Percentiles rank a stretch among this genome's conserved stretches.
Evolutionary conservation across 2,113 vertebrate genomes (phyloP).

Genomic region (Uria lomvia): DNA sequence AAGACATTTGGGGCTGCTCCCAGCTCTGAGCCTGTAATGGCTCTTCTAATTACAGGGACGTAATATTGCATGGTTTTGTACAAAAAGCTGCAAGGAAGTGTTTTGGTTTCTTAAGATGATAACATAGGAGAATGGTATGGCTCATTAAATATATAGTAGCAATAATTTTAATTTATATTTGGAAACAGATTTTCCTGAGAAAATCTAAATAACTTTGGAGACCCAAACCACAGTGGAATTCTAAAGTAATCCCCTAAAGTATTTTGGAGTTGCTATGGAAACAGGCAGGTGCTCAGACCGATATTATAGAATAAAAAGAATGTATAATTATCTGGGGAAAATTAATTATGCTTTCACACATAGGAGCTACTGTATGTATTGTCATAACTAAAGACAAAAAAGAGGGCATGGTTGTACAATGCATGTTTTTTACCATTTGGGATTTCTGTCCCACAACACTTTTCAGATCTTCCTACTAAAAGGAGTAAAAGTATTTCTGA

Average conservation of each 20-base stretch:
- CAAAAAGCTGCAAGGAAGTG: background rate
- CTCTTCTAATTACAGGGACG: background rate
- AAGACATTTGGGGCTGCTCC: background rate
- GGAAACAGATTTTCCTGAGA: background rate
- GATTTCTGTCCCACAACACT: background rate
- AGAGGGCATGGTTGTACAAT: background rate
- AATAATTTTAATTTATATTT: background rate
- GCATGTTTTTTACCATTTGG: background rate
- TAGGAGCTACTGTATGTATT: background rate
- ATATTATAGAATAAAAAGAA: background rate
- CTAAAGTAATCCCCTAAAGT: background rate
- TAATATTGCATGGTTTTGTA: background rate
- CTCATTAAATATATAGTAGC: background rate
- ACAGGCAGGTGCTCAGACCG: background rate
- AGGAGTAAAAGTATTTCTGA: background rate
- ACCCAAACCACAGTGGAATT: background rate
- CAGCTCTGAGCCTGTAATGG: background rate
- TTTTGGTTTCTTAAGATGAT: background rate
- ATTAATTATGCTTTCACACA: background rate
- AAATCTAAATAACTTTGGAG: background rate
- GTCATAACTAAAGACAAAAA: background rate
- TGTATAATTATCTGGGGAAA: background rate
- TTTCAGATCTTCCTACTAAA: background rate
- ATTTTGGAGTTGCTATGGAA: constrained; percentile 11
- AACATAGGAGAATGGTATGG: background rate